Evolutionary conservation across 2,113 vertebrate genomes (phyloP), one percentile per base, ranked within the genome.

Genomic region (Archocentrus centrarchus): DNA sequence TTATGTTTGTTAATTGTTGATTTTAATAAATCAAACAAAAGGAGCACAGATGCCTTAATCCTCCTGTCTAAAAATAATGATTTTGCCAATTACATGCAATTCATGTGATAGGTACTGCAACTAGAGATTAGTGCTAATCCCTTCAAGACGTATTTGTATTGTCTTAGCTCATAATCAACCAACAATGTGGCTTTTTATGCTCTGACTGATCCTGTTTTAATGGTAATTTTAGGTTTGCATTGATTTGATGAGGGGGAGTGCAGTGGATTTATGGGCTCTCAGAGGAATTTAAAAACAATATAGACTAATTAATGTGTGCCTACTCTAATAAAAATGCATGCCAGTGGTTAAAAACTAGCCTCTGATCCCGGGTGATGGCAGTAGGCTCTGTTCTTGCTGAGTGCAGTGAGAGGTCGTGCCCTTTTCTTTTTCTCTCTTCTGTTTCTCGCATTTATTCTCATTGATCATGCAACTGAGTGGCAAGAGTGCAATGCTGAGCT

Each of bases 121-220:
- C 50, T 68, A 75, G 79, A 91, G 93, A 92, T 93, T 93, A 93
- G 81, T 77, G 15, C 24, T 93, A 93, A 94, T 94, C 91, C 92
- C 73, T 62, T 88, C 55, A 83, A 91, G 80, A 91, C 83, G 89
- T 82, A 4, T 91, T 87, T 55, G 59, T 81, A 84, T 92, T 92
- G 59, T 83, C 75, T 59, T 81, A 27, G 57, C 73, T 90, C 76
- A 79, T 89, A 86, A 89, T 93, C 87, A 88, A 87, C 79, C 63
- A 37, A 90, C 85, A 93, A 87, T 82, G 81, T 70, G 37, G 59
- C 77, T 78, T 62, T 66, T 66, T 35, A 84, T 4, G 68, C 85
- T 78, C 59, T 3, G 11, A 83, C 59, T 89, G 91, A 91, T 93
- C 85, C 87, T 61, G 80, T 91, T 92, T 93, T 91, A 82, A 91